Evolutionary conservation across 2,113 vertebrate genomes (phyloP), one percentile per base, ranked within the genome.

Genomic region (Agapornis roseicollis): DNA sequence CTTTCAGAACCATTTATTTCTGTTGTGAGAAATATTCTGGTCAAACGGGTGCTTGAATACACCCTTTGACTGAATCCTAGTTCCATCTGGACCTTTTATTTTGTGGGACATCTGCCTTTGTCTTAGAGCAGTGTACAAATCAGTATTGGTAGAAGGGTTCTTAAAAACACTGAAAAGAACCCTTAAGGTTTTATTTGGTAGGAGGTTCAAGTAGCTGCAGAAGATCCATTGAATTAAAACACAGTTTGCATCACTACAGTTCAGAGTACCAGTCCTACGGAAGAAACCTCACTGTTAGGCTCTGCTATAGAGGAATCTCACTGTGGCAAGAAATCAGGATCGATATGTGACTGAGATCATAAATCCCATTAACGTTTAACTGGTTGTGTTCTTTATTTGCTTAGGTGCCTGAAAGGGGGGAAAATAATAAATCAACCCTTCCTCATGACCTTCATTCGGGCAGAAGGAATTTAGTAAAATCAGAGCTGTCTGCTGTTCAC

Each of bases 281-380:
- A 46, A 63, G 50, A n/a, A 80, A 6, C 70, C 50, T 70, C 13
- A 6, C 56, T 74, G 55, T 18, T 76, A 66, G 56, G 33, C 23
- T n/a, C 56, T 58, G 13, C 13, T 58, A 15, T 10, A n/a, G 44
- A 70, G 50, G 37, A 80, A 7, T 73, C 55, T 65, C 23, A 4
- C 56, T 74, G 52, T 20, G 80, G 63, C 46, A 41, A 73, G 50
- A 83, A 89, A 33, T 29, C 17, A 25, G 60, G 72, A 64, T 85
- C 50, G 68, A 25, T 74, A 1, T 70, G 29, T 68, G 88, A 25
- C 35, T 87, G 80, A 52, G 83, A 79, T 58, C 61, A 78, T 60
- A 91, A 92, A 89, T 84, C 49, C 58, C 66, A 77, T 93, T 91
- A 94, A 87, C 33, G 47, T 89, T 96, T 88, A 90, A 90, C 90